Evolutionary conservation across 2,888 invertebrate species (phyloP).

Genomic region (Eumacrocentrus americanus): DNA sequence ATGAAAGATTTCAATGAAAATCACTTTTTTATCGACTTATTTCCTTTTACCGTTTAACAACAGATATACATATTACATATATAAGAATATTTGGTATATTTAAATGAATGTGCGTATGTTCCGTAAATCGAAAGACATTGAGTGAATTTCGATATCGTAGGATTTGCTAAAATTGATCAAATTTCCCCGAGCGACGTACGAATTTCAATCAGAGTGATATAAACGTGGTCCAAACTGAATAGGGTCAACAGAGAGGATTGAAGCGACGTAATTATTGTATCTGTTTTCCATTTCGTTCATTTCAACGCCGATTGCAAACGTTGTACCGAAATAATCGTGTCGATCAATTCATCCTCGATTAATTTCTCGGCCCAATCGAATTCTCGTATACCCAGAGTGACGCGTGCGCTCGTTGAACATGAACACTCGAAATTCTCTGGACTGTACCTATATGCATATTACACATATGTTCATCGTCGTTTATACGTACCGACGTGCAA

Average conservation of each 20-base stretch:
- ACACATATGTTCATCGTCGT: not conserved
- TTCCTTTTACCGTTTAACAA: too few species aligned
- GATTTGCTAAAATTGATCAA: too few species aligned
- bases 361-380: slow-evolving; percentile 22
- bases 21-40: too few species aligned
- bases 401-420: not conserved
- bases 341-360: slow-evolving; percentile 30
- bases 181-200: too few species aligned
- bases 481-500: slow-evolving; percentile 73
- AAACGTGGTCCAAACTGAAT: slow-evolving; percentile 29
- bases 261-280: slow-evolving; percentile 35
- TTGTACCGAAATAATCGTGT: slow-evolving; percentile 27
- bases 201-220: slow-evolving; percentile 33
- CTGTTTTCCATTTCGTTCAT: slow-evolving; percentile 36
- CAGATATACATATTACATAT: not conserved
- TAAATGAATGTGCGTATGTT: too few species aligned
- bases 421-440: not conserved
- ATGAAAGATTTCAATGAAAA: too few species aligned
- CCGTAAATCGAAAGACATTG: not conserved
- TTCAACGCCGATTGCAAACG: not conserved
- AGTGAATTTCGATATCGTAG: slow-evolving; percentile 32
- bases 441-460: not conserved
- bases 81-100: too few species aligned
- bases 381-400: not conserved
- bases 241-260: slow-evolving; percentile 30